Conservation (phyloP, 2,113 vertebrate species). For the Uria lomvia region DNA sequence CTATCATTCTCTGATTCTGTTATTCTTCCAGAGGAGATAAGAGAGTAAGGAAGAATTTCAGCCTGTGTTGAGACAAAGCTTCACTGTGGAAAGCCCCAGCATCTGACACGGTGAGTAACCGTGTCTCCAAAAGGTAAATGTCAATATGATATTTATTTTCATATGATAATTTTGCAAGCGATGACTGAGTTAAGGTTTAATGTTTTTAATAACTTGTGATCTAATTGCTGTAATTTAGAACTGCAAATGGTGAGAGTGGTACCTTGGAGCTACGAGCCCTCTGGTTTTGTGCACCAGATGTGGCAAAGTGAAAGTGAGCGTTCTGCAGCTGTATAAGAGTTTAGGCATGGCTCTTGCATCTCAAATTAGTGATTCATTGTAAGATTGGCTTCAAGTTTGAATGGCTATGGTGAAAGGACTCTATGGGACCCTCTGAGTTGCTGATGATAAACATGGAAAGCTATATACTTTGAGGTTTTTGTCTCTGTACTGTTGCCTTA, state of each 20-base stretch:
- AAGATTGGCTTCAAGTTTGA: neutral
- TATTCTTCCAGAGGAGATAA: neutral
- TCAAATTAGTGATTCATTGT: neutral
- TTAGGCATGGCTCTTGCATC: neutral
- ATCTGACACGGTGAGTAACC: neutral
- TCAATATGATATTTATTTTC: neutral
- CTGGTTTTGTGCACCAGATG: neutral
- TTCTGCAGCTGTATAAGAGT: neutral
- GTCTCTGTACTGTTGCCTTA: neutral
- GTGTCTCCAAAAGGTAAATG: neutral
- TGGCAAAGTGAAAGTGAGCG: neutral
- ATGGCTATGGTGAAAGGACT: neutral
- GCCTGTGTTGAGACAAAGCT: neutral
- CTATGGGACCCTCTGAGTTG: neutral
- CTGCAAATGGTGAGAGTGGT: neutral
- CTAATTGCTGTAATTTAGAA: neutral
- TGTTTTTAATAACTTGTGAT: neutral
- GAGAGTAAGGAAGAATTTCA: neutral
- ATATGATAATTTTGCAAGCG: neutral
- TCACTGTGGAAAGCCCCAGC: neutral
- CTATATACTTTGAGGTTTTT: neutral
- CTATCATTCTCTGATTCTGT: too few species aligned
- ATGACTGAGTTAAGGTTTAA: neutral
- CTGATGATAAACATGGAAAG: neutral
- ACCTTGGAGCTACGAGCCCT: fast-evolving